These are phyloP conservation scores for Ylistrum balloti DNA, from an alignment of 1,140 invertebrate genomes.

Conservation along the genomic window DNA sequence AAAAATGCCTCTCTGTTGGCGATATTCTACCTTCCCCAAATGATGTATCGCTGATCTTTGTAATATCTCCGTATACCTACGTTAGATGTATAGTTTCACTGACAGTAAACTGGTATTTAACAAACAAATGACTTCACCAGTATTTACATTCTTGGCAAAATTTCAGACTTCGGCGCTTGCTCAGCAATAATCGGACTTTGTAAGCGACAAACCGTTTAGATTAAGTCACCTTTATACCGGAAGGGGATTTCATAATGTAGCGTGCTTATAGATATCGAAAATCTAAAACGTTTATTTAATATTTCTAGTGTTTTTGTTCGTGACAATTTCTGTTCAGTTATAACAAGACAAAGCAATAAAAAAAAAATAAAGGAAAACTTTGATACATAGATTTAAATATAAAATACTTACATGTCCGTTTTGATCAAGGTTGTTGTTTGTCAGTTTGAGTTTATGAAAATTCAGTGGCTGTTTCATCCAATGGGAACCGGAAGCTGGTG, in stretches of 20 bases:
- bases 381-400: not conserved
- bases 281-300: not conserved
- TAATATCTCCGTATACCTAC: not conserved
- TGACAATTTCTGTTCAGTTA: not conserved
- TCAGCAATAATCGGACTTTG: not conserved
- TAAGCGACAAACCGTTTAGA: not conserved
- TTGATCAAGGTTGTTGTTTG: constrained; percentile 89
- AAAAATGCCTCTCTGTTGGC: not conserved
- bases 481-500: constrained; percentile 96
- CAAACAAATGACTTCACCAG: not conserved
- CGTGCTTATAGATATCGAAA: not conserved
- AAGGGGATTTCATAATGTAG: not conserved
- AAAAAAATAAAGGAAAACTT: not conserved
- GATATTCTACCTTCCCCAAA: not conserved
- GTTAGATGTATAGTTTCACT: not conserved
- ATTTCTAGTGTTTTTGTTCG: not conserved
- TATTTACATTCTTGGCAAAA: constrained; percentile 8
- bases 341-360: too few species aligned
- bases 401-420: constrained; percentile 80
- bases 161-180: constrained; percentile 24
- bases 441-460: constrained; percentile 97
- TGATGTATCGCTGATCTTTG: not conserved
- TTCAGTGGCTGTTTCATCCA: constrained; percentile 98
- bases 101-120: not conserved
- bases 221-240: not conserved